These are phyloP conservation scores for Pantherophis guttatus DNA, from an alignment of 2,113 vertebrate genomes.

Conservation along the genomic window DNA sequence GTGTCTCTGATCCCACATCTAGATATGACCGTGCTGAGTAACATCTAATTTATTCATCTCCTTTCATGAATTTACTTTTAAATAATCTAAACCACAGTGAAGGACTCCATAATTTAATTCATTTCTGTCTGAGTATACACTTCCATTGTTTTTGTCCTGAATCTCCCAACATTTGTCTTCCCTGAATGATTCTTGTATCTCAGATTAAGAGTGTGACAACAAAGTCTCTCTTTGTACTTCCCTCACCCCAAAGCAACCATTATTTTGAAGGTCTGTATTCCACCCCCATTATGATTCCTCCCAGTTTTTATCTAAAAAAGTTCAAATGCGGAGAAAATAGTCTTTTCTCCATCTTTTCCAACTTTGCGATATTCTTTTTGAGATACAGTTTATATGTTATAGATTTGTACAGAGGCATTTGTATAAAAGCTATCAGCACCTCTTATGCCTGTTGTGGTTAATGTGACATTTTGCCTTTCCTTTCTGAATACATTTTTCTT, in stretches of 20 bases:
- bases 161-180: neutral
- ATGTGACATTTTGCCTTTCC: conserved; percentile 16
- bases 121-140: neutral
- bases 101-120: neutral
- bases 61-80: neutral
- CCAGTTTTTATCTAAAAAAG: neutral
- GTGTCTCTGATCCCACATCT: neutral
- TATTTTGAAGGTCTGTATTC: neutral
- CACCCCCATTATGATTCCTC: neutral
- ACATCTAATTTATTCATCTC: neutral
- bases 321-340: neutral
- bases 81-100: neutral
- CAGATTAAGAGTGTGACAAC: neutral
- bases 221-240: too few species aligned
- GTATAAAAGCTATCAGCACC: neutral
- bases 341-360: neutral
- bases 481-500: conserved; percentile 16
- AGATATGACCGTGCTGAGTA: neutral
- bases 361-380: neutral
- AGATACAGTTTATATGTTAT: neutral
- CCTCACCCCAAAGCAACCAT: neutral
- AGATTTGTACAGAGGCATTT: neutral
- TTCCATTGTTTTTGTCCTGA: neutral
- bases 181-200: neutral
- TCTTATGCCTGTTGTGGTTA: neutral